Evolutionary conservation across 2,888 invertebrate genomes (phyloP), one percentile per base, ranked within the genome.

Genomic region (Cinara cedri): DNA sequence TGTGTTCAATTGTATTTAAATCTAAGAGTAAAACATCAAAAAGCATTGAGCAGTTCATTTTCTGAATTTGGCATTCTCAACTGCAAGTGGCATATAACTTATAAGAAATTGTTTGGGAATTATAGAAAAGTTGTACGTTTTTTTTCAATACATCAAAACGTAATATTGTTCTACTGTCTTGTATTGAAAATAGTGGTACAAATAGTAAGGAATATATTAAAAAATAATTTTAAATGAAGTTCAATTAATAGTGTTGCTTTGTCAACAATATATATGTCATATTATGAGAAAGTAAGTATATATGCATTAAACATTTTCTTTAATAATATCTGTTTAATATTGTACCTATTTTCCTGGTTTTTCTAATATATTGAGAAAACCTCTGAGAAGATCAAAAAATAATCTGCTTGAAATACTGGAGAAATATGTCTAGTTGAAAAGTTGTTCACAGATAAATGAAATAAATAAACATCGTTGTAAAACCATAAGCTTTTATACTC

Each of bases 41-140:
- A 62, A 42, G 42, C 62, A 62, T 62, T 42, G n/a, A n/a, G n/a
- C 62, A 63, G 55, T 19, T 11, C n/a, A 63, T 63, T 63, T n/a
- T 63, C 13, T 55, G 9, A 55, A 55, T 21, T 55, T 55, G 21
- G 42, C 62, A 63, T 34, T 55, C 26, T 62, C 16, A 16, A 16
- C 34, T 34, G 62, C 34, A 16, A 34, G 62, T 62, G 16, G 16
- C 16, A 62, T 62, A 6, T 4, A 62, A 34, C n/a, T 34, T 16
- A 62, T 62, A 42, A 62, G 62, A 34, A 42, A 34, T 62, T 62
- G 34, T n/a, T n/a, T 62, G 16, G 34, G 34, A 62, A 34, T 62
- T 62, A 62, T 62, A 16, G 62, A 62, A 34, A 62, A 62, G n/a
- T 42, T 62, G 16, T 62, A 26, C 6, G n/a, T 19, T 63, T 63